Base-by-base conservation (phyloP, 2,888 invertebrate genomes). In the Drosophila fungiperda region DNA sequence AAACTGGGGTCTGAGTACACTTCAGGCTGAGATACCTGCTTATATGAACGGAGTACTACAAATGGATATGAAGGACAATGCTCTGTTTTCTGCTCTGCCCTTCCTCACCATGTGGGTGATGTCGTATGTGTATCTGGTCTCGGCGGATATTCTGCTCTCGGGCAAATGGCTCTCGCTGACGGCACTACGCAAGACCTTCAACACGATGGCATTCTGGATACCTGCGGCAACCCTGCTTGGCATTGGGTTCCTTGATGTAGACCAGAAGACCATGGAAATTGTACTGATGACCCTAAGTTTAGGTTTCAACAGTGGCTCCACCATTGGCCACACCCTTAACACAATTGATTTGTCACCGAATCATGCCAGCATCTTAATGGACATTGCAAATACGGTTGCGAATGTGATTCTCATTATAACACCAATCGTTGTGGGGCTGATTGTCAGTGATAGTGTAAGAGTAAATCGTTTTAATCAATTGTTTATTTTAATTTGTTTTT, bases 1-100 rank as follows among this genome's bases (percentile, higher is more conserved):
- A 94, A 95, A 0, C 78, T 96, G 96, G 96, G 96, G 96, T 1
- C 95, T 95, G 87, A 95, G 95, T 94, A 96, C 95, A 0, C 92
- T 96, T 6, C 93, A 96, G 78, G 95, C 95, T 0, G 95, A 96
- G 90, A 95, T 95, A 77, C 96, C 96, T 0, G 94, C 94, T 0
- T 96, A 96, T 80, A 94, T 96, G 94, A 94, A 94, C 55, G 93
- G 94, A 57, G 94, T 95, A 0, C 93, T 96, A 0, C 92, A 94
- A 42, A 95, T 95, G 78, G 93, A 96, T 55, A 95, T 96, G 17
- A 94, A 94, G 89, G 89, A 93, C 90, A 94, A 94, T 76, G 94
- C 94, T 0, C 35, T 92, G 3, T 90, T 93, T 32, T 94, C 94
- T 0, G 94, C 94, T 0, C 79, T 95, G 9, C 94, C 95, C 0